A percentile compares a stretch with the other conserved stretches of the same genome.
Conservation (phyloP, 2,888 invertebrate species). For the Sphaerolaimus hirsutus region DNA sequence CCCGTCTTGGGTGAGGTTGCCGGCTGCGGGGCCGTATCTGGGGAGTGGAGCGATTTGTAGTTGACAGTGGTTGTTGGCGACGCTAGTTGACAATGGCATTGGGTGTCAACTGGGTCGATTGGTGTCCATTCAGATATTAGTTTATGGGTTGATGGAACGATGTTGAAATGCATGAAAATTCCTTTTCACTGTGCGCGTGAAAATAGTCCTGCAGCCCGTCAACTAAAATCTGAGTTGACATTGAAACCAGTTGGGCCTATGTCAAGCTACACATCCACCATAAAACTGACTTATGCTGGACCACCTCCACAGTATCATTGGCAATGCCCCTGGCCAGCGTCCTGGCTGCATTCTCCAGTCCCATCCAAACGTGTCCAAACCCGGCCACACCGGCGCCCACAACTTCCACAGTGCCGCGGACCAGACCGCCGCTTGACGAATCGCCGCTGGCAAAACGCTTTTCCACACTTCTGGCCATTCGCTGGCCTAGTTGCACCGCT, state of each 20-base stretch:
- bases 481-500: slow-evolving; percentile 41
- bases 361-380: slow-evolving; percentile 36
- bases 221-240: no score
- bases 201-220: no score
- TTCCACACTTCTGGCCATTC: slow-evolving; percentile 39
- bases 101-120: no score
- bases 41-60: not conserved
- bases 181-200: no score
- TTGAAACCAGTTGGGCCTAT: no score
- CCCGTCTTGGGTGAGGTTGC: slow-evolving; percentile 40
- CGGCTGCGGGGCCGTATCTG: slow-evolving; percentile 46
- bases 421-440: slow-evolving; percentile 28
- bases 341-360: slow-evolving; percentile 45
- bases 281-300: slow-evolving; percentile 45
- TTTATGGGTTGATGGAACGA: no score
- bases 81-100: no score
- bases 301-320: slow-evolving; percentile 47
- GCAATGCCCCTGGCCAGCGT: slow-evolving; percentile 38
- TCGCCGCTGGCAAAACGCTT: slow-evolving; percentile 33
- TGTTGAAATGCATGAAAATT: no score
- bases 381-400: slow-evolving; percentile 44
- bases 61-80: no score
- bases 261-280: no score
- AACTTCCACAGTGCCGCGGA: slow-evolving; percentile 40
- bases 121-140: no score